Evolutionary conservation across 2,113 vertebrate genomes (phyloP), one percentile per base, ranked within the genome.

Genomic region (Cheilinus undulatus): DNA sequence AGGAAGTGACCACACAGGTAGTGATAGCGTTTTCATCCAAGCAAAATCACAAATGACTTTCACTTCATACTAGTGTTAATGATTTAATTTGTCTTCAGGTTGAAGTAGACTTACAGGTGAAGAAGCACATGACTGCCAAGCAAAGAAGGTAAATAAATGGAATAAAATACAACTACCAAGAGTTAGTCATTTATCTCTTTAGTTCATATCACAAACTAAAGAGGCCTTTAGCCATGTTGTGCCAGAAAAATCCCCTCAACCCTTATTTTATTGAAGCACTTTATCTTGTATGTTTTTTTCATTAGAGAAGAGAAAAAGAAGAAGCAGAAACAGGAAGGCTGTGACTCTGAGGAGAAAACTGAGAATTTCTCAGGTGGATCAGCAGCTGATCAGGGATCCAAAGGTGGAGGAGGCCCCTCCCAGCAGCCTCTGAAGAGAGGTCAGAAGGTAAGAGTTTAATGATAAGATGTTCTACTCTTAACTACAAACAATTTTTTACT

Each of bases 241-340:
- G 34, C 13, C 13, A 11, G n/a, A n/a, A n/a, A n/a, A n/a, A n/a
- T n/a, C n/a, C n/a, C n/a, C n/a, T n/a, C n/a, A n/a, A n/a, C n/a
- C n/a, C n/a, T n/a, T n/a, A n/a, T n/a, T n/a, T n/a, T n/a, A n/a
- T n/a, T n/a, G n/a, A n/a, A n/a, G n/a, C n/a, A n/a, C n/a, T n/a
- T n/a, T n/a, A n/a, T n/a, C n/a, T n/a, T n/a, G n/a, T n/a, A 0
- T 32, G 20, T 56, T 15, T 76, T 52, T 36, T 51, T 9, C 40
- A 43, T 76, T 34, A 99, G 98, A 69, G 96, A 98, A 78, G 95
- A 97, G 85, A 99, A 96, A 91, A 99, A 98, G 87, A 97, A 95
- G 89, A 91, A 95, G 87, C 92, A 93, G 62, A 94, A 91, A 79
- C 91, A 86, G 28, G 93, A 92, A 11, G 91, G 82, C 0, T 45